Evolutionary conservation across 2,888 invertebrate genomes (phyloP).

Genomic region (Macrophya alboannulata): DNA sequence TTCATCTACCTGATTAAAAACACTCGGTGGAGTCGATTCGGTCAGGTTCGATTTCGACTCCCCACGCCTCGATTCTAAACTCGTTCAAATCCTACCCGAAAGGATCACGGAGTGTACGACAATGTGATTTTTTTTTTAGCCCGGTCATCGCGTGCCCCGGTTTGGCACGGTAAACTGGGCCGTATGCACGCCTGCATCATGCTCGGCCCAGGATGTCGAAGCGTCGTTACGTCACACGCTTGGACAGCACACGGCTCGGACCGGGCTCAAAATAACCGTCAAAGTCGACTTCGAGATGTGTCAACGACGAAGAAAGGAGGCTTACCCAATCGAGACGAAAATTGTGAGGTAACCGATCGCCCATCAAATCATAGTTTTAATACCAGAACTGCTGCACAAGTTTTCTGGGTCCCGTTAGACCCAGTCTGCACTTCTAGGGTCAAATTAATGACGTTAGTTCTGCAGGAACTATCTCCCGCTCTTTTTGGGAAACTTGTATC

Average conservation of each 20-base stretch:
- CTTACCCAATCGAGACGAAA: slow-evolving; percentile 80
- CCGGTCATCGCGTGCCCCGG: slow-evolving; percentile 87
- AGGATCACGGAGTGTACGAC: background rate
- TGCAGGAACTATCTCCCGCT: background rate
- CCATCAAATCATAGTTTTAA: background rate
- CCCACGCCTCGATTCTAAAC: background rate
- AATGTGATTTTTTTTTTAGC: slow-evolving; percentile 79
- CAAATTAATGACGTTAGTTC: background rate
- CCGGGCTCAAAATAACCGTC: slow-evolving; percentile 83
- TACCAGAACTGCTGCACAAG: background rate
- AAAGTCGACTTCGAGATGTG: slow-evolving; percentile 85
- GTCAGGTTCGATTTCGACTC: background rate
- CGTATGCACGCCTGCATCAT: slow-evolving; percentile 85
- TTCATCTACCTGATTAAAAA: too few species aligned
- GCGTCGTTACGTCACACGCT: slow-evolving; percentile 81
- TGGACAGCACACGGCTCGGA: slow-evolving; percentile 80
- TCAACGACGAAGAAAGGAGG: slow-evolving; percentile 78
- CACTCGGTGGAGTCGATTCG: background rate
- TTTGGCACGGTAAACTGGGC: slow-evolving; percentile 87
- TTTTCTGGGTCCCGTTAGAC: too few species aligned
- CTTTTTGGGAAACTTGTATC: background rate
- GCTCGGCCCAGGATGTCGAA: slow-evolving; percentile 83
- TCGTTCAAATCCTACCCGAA: background rate
- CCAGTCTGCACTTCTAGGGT: too few species aligned
- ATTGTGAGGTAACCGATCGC: slow-evolving; percentile 79